Percentiles rank a stretch among this genome's conserved stretches.
These are phyloP conservation scores for Crotophaga sulcirostris DNA, from an alignment of 2,113 vertebrate genomes.

Conservation along the genomic window DNA sequence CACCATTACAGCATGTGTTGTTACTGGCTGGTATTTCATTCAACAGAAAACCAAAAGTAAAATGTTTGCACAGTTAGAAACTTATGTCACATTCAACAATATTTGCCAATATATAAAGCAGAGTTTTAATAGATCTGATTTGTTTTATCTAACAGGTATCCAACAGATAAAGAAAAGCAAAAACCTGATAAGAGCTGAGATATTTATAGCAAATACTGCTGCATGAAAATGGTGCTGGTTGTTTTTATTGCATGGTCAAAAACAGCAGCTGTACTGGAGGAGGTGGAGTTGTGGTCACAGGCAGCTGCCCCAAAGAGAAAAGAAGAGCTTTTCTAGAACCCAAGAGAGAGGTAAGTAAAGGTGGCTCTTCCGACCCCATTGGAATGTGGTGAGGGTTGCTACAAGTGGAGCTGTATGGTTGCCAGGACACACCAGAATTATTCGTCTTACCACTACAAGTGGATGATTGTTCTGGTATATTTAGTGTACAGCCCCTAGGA, in stretches of 20 bases:
- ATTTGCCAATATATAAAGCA: not conserved
- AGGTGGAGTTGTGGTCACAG: accelerated
- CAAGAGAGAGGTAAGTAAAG: not conserved
- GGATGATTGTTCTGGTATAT: not conserved
- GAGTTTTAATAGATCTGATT: not conserved
- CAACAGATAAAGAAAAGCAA: not conserved
- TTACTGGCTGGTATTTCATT: not conserved
- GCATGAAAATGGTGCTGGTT: not conserved
- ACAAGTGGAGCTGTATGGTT: not conserved
- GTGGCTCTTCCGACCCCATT: not conserved
- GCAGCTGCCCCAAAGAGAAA: not conserved
- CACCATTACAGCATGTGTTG: not conserved
- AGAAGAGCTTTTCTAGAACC: not conserved
- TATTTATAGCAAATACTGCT: not conserved
- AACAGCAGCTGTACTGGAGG: not conserved
- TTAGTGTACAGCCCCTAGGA: not conserved
- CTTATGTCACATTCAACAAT: not conserved
- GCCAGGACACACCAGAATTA: not conserved
- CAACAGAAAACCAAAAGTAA: conserved; percentile 14
- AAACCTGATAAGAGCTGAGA: not conserved
- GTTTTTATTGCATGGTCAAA: not conserved
- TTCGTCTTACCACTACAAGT: not conserved
- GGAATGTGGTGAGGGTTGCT: not conserved
- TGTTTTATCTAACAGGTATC: not conserved
- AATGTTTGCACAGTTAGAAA: not conserved